Base-by-base conservation (phyloP, 2,113 vertebrate genomes). In the Antigone vipio region DNA sequence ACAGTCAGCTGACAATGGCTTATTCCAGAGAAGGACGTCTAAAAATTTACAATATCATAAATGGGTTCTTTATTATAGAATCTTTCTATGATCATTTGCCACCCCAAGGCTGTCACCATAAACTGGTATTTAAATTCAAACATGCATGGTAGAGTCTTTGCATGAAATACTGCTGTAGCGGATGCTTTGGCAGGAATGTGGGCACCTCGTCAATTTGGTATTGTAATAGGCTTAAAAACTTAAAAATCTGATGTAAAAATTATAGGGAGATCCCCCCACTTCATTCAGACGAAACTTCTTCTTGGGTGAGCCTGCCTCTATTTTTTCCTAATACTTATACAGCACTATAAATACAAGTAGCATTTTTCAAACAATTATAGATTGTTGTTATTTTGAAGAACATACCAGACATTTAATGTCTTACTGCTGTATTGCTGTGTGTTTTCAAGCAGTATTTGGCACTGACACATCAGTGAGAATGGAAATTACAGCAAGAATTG, bases 401-500 rank as follows among this genome's bases (percentile, higher is more conserved):
- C 32, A 3, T 12, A 88, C 12, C 30, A 64, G 94, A 88, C 66
- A 82, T 64, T 88, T 63, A 78, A 68, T 55, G 49, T 60, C 81
- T 93, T 72, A 52, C 45, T 83, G 74, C 56, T 76, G 44, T 23
- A 69, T 8, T 75, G 62, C 42, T 85, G 49, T 45, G 47, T 63
- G 42, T 69, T 94, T 93, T 85, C 74, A 90, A 88, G 78, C 38
- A 82, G 44, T 74, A 75, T 60, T 88, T 75, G 81, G 84, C 87
- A 85, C 42, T 53, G 38, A 60, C 58, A 75, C 15, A 19, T 29
- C 78, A 82, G 45, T 34, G 29, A 93, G 71, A 90, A 76, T 18
- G 53, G 24, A 93, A 96, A 96, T 66, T 85, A 56, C 77, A 75
- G 81, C 53, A 64, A 72, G 35, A 89, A 94, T 50, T 91, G 88